Evolutionary conservation across 2,888 invertebrate species (phyloP), one percentile per base, ranked within the genome.

Genomic region (Tanytarsus gracilentus): DNA sequence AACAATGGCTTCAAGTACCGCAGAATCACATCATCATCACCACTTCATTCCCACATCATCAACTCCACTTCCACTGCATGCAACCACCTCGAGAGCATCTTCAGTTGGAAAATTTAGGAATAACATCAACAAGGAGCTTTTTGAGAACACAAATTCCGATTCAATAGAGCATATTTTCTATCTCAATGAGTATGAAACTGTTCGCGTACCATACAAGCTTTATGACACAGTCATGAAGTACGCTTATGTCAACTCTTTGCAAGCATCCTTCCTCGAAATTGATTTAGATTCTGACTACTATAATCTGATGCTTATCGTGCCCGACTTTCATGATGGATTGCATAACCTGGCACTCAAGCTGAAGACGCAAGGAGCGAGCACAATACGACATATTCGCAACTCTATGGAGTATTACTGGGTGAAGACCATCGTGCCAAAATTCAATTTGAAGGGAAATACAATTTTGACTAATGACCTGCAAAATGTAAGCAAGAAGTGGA

Each of bases 241-340:
- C 70, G 83, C 82, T 30, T 86, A 84, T 69, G 78, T 88, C 27
- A 82, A 85, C 2, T 79, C 82, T 65, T 71, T 90, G 64, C 81
- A 85, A 66, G 82, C 88, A 8, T 77, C 84, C 48, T 85, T 84
- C 2, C 74, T 90, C 56, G 84, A 87, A 64, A 78, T 90, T 67
- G 89, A 90, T 9, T 71, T 91, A 59, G 89, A 91, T 69, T 88
- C 88, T 65, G 80, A 83, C 0, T 80, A 85, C 61, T 90, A 90
- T 69, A 88, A 86, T 68, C 76, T 90, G 40, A 75, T 90, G 59
- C 79, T 90, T 49, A 70, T 90, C 55, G 73, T 89, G 63, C 88
- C 90, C 1, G 76, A 79, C 61, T 78, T 82, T 56, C 77, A 79
- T 49, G 81, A 83, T 39, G 81, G 80, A 48, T 76, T 88, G 58